Percentiles rank a stretch among this genome's conserved stretches.
Evolutionary conservation across 2,113 vertebrate genomes (phyloP).

Genomic region (Ciconia maguari): DNA sequence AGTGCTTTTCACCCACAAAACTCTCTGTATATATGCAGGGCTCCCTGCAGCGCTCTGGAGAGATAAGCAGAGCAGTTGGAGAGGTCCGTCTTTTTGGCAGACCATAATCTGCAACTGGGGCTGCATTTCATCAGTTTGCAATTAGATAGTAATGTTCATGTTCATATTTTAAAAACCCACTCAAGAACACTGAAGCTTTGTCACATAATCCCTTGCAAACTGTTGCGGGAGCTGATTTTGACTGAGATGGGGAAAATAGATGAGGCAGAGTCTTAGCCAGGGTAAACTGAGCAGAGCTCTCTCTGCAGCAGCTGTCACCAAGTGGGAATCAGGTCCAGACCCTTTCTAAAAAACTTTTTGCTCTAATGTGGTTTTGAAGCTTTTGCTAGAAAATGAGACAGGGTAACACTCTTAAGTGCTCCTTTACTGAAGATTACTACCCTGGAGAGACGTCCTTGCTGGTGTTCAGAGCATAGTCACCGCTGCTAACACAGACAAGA

Average conservation of each 20-base stretch:
- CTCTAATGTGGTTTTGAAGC: not conserved
- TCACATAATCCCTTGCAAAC: not conserved
- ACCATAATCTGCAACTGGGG: not conserved
- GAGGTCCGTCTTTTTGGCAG: not conserved
- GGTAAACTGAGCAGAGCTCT: not conserved
- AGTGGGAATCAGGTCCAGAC: not conserved
- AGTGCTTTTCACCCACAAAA: not conserved
- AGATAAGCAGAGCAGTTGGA: not conserved
- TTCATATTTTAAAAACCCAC: not conserved
- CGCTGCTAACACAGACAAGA: not conserved
- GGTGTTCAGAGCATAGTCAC: not conserved
- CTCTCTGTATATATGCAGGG: accelerated
- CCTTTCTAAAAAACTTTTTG: not conserved
- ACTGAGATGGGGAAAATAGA: not conserved
- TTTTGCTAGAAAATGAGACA: not conserved
- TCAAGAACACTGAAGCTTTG: not conserved
- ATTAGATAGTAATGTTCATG: not conserved
- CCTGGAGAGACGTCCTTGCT: not conserved
- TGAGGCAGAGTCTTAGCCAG: not conserved
- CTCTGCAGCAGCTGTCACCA: not conserved
- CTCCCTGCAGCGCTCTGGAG: not conserved
- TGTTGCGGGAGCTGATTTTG: not conserved
- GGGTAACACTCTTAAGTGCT: not conserved
- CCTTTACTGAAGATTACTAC: not conserved
- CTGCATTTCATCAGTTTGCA: not conserved